Conservation (phyloP, 2,113 vertebrate species). For the Phaethornis superciliosus region DNA sequence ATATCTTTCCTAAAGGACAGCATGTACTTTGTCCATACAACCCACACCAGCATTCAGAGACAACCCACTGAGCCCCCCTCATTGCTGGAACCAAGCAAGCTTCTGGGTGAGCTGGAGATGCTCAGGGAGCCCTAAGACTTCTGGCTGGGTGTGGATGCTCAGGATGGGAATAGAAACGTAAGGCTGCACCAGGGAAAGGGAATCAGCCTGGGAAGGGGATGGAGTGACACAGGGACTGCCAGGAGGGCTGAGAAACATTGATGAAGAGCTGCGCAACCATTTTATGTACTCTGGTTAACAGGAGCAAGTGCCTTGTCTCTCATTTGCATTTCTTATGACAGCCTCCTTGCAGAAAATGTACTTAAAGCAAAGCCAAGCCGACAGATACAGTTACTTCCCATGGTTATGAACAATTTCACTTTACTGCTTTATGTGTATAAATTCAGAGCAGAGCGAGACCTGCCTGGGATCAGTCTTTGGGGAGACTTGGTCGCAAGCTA, state of each 20-base stretch:
- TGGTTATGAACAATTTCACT: conserved; percentile 44
- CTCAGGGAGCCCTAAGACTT: not conserved
- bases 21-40: not conserved
- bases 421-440: not conserved
- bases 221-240: not conserved
- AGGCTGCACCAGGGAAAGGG: not conserved
- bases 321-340: not conserved
- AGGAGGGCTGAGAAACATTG: accelerated
- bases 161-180: accelerated
- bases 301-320: not conserved
- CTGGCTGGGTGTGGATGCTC: accelerated
- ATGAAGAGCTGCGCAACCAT: not conserved
- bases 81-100: not conserved
- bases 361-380: conserved; percentile 25
- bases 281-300: not conserved
- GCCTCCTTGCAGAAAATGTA: not conserved
- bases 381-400: not conserved
- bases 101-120: not conserved
- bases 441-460: conserved; percentile 9
- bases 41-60: not conserved
- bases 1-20: not conserved
- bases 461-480: not conserved
- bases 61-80: too few relatives aligned
- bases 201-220: accelerated
- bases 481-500: conserved; percentile 51